phyloP scores from a whole-genome alignment of 1,140 invertebrate genomes.

The Wiebesia pumilae region DNA sequence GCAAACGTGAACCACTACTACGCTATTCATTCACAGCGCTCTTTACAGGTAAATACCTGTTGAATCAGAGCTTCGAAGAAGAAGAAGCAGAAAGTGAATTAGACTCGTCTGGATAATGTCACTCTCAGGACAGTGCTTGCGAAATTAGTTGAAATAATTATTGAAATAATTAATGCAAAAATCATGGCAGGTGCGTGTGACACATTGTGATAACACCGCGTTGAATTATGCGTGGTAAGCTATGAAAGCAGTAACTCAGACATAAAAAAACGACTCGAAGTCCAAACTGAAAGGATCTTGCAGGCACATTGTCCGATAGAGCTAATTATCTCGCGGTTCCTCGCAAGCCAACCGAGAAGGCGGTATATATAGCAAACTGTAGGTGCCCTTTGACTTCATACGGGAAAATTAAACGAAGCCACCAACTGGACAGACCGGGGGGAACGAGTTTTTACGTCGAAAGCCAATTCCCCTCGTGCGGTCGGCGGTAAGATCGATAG shows the following conservation, averaged over 20 bases:
- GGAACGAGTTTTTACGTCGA: not conserved
- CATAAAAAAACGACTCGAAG: too few relatives aligned
- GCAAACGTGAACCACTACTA: not conserved
- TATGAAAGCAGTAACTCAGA: not conserved
- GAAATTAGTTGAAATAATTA: not conserved
- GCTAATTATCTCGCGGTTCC: not conserved
- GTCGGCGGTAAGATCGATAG: conserved; percentile 60
- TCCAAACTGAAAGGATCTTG: too few relatives aligned
- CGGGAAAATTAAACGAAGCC: not conserved
- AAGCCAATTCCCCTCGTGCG: conserved; percentile 12
- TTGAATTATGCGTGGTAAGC: not conserved
- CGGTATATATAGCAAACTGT: too few relatives aligned
- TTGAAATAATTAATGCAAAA: too few relatives aligned
- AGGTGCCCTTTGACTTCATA: too few relatives aligned
- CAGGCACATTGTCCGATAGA: too few relatives aligned
- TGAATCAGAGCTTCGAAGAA: not conserved
- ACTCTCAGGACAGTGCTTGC: too few relatives aligned
- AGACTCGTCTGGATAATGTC: too few relatives aligned
- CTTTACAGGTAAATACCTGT: not conserved
- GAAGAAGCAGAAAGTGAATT: too few relatives aligned
- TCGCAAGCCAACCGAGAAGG: too few relatives aligned
- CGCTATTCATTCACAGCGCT: not conserved
- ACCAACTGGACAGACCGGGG: not conserved
- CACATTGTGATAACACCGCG: too few relatives aligned
- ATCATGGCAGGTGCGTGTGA: too few relatives aligned